A percentile compares a stretch with the other conserved stretches of the same genome.
Evolutionary conservation across 2,888 invertebrate genomes (phyloP).

Genomic region (Hypena proboscidalis): DNA sequence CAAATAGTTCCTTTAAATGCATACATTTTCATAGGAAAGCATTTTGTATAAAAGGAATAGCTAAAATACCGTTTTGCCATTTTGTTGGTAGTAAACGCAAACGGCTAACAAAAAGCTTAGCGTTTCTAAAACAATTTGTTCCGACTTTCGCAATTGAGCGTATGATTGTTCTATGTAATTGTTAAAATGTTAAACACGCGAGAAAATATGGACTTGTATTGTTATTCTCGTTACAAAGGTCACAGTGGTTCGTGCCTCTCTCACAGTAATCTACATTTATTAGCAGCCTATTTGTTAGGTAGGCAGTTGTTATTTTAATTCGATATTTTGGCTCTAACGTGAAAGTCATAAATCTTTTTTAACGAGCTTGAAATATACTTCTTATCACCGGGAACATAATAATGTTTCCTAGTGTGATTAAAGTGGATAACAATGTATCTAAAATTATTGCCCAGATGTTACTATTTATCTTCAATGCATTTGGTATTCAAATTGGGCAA

Average conservation of each 20-base stretch:
- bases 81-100: conserved; percentile 3
- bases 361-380: too few relatives aligned
- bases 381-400: too few relatives aligned
- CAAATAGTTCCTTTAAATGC: conserved; percentile 2
- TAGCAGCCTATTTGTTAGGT: conserved; percentile 16
- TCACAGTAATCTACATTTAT: conserved; percentile 21
- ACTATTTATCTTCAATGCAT: too few relatives aligned
- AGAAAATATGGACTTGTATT: conserved; percentile 24
- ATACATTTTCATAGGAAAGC: too few relatives aligned
- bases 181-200: conserved; percentile 34
- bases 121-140: conserved; percentile 36
- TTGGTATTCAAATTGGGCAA: too few relatives aligned
- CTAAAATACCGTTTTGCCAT: too few relatives aligned
- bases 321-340: too few relatives aligned
- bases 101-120: conserved; percentile 17
- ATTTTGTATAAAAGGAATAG: too few relatives aligned
- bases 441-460: too few relatives aligned
- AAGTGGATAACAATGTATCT: too few relatives aligned
- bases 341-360: too few relatives aligned
- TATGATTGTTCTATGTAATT: conserved; percentile 32
- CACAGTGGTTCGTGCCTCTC: conserved; percentile 20
- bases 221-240: conserved; percentile 25
- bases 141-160: conserved; percentile 28
- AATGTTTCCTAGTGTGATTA: too few relatives aligned
- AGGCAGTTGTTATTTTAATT: conserved; percentile 7